Conservation (phyloP, 2,888 invertebrate species). For the Drosophila flavopinicola region DNA sequence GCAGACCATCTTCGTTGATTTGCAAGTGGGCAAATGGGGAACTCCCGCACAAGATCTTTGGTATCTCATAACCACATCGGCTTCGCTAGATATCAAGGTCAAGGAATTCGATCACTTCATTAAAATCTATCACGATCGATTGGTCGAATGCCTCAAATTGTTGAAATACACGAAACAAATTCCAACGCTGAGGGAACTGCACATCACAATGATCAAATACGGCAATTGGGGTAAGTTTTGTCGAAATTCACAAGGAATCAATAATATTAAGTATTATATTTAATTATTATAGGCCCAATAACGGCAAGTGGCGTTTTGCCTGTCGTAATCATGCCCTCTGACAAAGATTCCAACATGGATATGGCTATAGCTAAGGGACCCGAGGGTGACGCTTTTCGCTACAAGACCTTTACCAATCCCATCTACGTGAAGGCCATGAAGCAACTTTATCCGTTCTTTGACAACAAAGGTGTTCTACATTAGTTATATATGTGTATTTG, state of each 20-base stretch:
- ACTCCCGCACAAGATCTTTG: slow-evolving; percentile 79
- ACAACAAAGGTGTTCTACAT: slow-evolving; percentile 69
- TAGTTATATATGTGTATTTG: background rate
- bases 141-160: slow-evolving; percentile 70
- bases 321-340: slow-evolving; percentile 67
- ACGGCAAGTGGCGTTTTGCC: slow-evolving; percentile 57
- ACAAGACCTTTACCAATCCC: slow-evolving; percentile 61
- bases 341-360: slow-evolving; percentile 73
- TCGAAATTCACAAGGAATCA: fast-evolving
- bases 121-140: slow-evolving; percentile 73
- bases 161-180: slow-evolving; percentile 71
- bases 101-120: slow-evolving; percentile 79
- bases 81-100: slow-evolving; percentile 66
- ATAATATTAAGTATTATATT: background rate
- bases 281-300: slow-evolving; percentile 54
- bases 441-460: slow-evolving; percentile 75
- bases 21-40: slow-evolving; percentile 79
- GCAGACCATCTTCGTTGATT: slow-evolving; percentile 75
- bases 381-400: slow-evolving; percentile 61
- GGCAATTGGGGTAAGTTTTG: slow-evolving; percentile 72
- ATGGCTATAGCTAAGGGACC: slow-evolving; percentile 62
- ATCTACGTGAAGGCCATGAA: slow-evolving; percentile 73
- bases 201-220: slow-evolving; percentile 70
- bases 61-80: slow-evolving; percentile 76
- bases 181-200: slow-evolving; percentile 75